A percentile compares a stretch with the other conserved stretches of the same genome.
phyloP scores from a whole-genome alignment of 2,113 vertebrate species.

The Sylvia atricapilla region DNA sequence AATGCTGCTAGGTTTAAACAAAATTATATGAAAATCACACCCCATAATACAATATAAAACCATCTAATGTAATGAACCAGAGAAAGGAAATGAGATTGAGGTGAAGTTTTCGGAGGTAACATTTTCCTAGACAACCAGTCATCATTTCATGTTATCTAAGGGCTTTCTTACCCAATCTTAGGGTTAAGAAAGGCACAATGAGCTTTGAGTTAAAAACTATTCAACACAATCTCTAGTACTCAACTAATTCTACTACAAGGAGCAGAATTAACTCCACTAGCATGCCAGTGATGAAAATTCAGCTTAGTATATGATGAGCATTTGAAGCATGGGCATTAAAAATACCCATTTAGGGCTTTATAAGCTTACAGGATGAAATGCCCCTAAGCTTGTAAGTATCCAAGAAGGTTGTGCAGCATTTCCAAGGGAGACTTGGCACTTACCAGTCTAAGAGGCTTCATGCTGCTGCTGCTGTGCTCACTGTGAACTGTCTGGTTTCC shows the following conservation, averaged over 20 bases:
- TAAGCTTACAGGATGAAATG: not conserved
- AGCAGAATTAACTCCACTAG: not conserved
- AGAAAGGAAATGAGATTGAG: not conserved
- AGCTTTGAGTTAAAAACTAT: not conserved
- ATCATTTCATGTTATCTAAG: not conserved
- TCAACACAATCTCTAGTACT: not conserved
- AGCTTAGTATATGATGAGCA: not conserved
- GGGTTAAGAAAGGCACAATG: not conserved
- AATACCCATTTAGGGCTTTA: not conserved
- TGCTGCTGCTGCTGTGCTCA: not conserved
- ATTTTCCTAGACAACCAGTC: not conserved
- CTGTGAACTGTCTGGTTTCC: not conserved
- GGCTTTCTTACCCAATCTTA: not conserved
- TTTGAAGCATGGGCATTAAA: not conserved
- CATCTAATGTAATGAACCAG: not conserved
- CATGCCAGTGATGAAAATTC: not conserved
- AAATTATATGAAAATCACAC: not conserved
- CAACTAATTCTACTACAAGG: no score
- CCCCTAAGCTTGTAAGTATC: not conserved
- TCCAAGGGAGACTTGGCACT: not conserved
- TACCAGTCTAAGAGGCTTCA: not conserved
- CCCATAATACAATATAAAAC: not conserved
- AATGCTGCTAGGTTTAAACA: not conserved
- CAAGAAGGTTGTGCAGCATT: not conserved
- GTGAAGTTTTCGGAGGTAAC: not conserved